A percentile compares a stretch with the other conserved stretches of the same genome.
Conservation (phyloP, 2,888 invertebrate genomes). For the Caenorhabditis sulstoni region DNA sequence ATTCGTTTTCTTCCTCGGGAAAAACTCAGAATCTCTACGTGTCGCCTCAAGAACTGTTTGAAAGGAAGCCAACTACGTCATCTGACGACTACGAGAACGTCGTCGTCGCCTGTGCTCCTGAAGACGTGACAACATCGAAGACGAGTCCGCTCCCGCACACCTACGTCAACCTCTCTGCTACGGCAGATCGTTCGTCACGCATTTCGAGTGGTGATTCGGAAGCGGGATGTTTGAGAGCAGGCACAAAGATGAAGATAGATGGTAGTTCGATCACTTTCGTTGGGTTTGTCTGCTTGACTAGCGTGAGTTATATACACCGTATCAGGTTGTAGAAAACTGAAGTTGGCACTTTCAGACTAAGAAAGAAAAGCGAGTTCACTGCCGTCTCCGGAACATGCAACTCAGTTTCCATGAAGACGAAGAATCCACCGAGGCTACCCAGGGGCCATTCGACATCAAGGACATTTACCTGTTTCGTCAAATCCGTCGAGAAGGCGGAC, state of each 20-base stretch:
- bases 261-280: slow-evolving; percentile 43
- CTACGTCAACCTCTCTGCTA: slow-evolving; percentile 40
- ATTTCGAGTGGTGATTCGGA: neutral
- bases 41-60: slow-evolving; percentile 6
- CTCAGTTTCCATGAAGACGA: slow-evolving; percentile 73
- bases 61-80: neutral
- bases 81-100: slow-evolving; percentile 30
- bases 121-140: neutral
- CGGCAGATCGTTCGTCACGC: neutral
- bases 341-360: slow-evolving; percentile 38
- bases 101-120: slow-evolving; percentile 35
- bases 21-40: slow-evolving; percentile 47
- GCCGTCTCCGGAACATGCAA: slow-evolving; percentile 69
- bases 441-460: slow-evolving; percentile 48
- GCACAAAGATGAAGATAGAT: slow-evolving; percentile 46
- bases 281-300: slow-evolving; percentile 46
- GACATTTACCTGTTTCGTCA: slow-evolving; percentile 47
- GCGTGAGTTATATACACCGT: slow-evolving; percentile 19
- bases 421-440: slow-evolving; percentile 36
- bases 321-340: neutral
- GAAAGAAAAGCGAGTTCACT: slow-evolving; percentile 51
- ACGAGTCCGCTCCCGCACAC: slow-evolving; percentile 2
- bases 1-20: neutral
- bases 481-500: neutral
- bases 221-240: slow-evolving; percentile 6